Evolutionary conservation across 2,888 invertebrate species (phyloP).

Genomic region (Eurois occulta): DNA sequence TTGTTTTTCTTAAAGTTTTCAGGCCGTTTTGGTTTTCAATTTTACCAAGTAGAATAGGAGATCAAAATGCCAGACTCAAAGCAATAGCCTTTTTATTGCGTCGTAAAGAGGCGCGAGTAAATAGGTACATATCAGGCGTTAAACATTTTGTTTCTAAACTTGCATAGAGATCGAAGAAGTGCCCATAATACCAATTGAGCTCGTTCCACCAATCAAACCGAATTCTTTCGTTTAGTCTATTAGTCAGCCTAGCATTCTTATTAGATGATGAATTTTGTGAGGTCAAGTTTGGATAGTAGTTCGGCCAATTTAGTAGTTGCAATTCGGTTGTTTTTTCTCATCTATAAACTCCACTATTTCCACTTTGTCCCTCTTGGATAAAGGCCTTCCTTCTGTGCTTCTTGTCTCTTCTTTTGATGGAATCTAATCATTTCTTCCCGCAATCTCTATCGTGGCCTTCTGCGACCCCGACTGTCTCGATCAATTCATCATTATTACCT

Average conservation of each 20-base stretch:
- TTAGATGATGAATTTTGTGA: constrained; percentile 74
- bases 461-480: not conserved
- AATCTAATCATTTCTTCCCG: not conserved
- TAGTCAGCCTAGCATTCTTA: constrained; percentile 78
- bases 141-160: constrained; percentile 57
- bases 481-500: not conserved
- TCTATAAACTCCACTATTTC: not conserved
- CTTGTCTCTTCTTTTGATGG: not conserved
- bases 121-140: constrained; percentile 39
- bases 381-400: not conserved
- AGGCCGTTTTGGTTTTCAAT: not conserved
- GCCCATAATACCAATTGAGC: constrained; percentile 81
- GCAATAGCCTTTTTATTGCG: constrained; percentile 25
- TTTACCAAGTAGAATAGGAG: not conserved
- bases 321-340: not conserved
- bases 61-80: constrained; percentile 5
- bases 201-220: constrained; percentile 81
- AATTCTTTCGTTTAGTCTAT: constrained; percentile 79
- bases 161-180: constrained; percentile 70
- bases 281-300: constrained; percentile 25
- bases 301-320: constrained; percentile 7
- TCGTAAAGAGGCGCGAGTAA: constrained; percentile 28
- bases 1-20: not conserved
- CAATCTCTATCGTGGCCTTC: not conserved
- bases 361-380: not conserved